Conservation (phyloP, 2,797 vertebrate genomes). For the Sebastolobus alascanus region DNA sequence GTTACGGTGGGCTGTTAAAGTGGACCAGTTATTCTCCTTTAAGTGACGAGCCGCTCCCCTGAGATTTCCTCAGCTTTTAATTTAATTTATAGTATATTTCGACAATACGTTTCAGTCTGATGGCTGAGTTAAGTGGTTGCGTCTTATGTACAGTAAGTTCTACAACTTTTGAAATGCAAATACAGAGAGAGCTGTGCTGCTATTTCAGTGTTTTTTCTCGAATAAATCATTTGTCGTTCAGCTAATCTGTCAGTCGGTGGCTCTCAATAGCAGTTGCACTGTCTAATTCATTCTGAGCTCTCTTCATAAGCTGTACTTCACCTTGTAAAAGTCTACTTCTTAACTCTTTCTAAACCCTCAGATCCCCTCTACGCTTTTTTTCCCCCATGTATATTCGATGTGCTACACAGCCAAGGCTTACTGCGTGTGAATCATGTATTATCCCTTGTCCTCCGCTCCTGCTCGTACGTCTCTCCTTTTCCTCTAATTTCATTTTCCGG, state of each 20-base stretch:
- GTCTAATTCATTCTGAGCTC: constrained; percentile 50
- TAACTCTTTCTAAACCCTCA: constrained; percentile 58
- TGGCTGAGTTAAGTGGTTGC: neutral
- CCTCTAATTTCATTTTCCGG: constrained; percentile 66
- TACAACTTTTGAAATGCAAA: constrained; percentile 10
- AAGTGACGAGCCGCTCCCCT: too few relatives aligned
- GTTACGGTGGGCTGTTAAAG: too few relatives aligned
- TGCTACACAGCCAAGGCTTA: constrained; percentile 37
- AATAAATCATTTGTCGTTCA: constrained; percentile 42
- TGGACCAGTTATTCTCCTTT: too few relatives aligned
- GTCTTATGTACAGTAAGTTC: neutral
- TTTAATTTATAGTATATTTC: neutral
- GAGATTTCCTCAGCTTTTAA: too few relatives aligned
- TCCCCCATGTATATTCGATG: constrained; percentile 42
- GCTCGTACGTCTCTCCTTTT: constrained; percentile 27
- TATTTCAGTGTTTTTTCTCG: constrained; percentile 10
- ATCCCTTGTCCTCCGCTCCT: constrained; percentile 43
- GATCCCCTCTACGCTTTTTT: constrained; percentile 30
- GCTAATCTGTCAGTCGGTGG: constrained; percentile 39
- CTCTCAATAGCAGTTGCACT: constrained; percentile 26
- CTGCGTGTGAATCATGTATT: constrained; percentile 54
- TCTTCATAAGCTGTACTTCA: constrained; percentile 49
- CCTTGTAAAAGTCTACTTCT: constrained; percentile 53
- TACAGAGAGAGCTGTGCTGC: neutral
- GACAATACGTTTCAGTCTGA: neutral